Percentiles rank a stretch among this genome's conserved stretches.
These are phyloP conservation scores for Tyrophagus putrescentiae DNA, from an alignment of 1,140 invertebrate species.

Conservation along the genomic window DNA sequence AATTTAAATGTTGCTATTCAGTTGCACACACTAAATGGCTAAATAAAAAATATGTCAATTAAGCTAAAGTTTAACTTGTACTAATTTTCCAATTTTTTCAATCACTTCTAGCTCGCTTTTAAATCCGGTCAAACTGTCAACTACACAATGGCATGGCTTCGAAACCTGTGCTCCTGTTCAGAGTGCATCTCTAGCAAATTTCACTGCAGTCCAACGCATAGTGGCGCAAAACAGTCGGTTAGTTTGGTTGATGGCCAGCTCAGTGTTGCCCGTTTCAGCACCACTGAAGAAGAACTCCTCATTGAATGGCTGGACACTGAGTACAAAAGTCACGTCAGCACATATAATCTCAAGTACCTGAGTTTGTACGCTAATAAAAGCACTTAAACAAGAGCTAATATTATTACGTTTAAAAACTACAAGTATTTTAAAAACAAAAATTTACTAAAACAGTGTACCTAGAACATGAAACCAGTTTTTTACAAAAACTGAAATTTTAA, in stretches of 20 bases:
- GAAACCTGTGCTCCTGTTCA: not conserved
- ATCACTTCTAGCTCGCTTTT: not conserved
- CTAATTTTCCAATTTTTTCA: not conserved
- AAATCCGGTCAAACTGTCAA: conserved; percentile 9
- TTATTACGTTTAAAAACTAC: no score
- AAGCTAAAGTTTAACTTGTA: not conserved
- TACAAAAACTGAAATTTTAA: no score
- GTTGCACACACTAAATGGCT: no score
- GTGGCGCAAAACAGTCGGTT: not conserved
- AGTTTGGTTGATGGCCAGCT: not conserved
- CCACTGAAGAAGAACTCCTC: not conserved
- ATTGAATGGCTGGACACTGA: not conserved
- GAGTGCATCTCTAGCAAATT: not conserved
- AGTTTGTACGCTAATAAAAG: no score
- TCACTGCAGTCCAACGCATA: not conserved
- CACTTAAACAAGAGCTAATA: no score
- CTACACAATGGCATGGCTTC: conserved; percentile 12
- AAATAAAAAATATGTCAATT: not conserved
- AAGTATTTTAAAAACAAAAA: no score
- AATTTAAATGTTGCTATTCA: no score
- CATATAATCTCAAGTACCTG: not conserved
- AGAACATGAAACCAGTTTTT: no score
- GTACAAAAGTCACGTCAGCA: not conserved
- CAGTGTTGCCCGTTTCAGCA: not conserved
- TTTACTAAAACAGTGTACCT: no score